Conservation (phyloP, 2,113 vertebrate species). For the Theristicus caerulescens region DNA sequence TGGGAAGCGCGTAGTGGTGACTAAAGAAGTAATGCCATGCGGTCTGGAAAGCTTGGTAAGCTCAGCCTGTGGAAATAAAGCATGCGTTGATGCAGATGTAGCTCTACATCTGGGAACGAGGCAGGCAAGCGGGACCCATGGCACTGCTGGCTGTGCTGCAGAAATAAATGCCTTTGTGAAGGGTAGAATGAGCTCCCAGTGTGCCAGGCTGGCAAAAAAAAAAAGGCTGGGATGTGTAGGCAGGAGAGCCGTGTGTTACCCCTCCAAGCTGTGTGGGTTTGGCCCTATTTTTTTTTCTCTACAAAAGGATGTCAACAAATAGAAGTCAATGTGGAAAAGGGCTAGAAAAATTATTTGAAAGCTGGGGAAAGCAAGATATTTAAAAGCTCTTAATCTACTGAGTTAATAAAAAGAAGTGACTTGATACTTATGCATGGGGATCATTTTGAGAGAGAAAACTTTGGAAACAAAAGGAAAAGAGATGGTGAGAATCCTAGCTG, state of each 20-base stretch:
- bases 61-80: background rate
- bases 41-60: background rate
- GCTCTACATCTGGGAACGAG: background rate
- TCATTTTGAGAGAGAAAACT: background rate
- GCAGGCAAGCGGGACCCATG: background rate
- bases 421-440: background rate
- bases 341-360: background rate
- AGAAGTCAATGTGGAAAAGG: background rate
- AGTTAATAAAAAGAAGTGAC: background rate
- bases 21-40: background rate
- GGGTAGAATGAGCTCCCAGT: background rate
- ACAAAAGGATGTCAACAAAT: background rate
- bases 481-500: background rate
- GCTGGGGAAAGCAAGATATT: background rate
- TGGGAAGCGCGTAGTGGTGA: background rate
- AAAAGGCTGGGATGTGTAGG: background rate
- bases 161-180: background rate
- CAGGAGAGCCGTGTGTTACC: background rate
- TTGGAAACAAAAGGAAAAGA: background rate
- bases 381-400: background rate
- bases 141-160: background rate
- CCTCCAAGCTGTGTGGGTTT: accelerated
- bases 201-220: background rate
- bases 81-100: background rate
- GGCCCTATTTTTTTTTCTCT: too few species aligned